A percentile compares a stretch with the other conserved stretches of the same genome.
Conservation (phyloP, 2,113 vertebrate species). For the Oryzias javanicus region DNA sequence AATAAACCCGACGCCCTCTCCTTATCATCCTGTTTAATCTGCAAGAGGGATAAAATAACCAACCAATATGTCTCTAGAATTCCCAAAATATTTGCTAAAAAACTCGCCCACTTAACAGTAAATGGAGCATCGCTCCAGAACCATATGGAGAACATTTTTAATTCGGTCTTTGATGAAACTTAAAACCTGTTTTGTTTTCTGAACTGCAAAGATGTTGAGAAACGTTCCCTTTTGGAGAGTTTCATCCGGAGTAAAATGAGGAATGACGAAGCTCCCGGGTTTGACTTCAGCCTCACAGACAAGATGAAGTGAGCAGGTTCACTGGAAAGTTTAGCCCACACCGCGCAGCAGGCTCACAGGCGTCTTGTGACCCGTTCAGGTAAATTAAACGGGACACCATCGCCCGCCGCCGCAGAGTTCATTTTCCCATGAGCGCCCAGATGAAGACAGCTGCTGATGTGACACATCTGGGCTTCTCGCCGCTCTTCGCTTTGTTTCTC, state of each 20-base stretch:
- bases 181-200: no score
- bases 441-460: constrained; percentile 38
- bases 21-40: not conserved
- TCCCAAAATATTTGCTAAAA: no score
- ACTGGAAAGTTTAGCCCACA: constrained; percentile 50
- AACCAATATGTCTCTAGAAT: no score
- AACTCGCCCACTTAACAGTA: no score
- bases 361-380: constrained; percentile 29
- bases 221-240: no score
- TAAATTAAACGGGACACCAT: constrained; percentile 30
- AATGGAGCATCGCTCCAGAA: no score
- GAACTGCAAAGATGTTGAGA: no score
- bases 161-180: no score
- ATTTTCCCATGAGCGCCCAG: constrained; percentile 34
- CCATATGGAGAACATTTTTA: no score
- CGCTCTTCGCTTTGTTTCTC: constrained; percentile 39
- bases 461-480: constrained; percentile 56
- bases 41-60: not conserved
- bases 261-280: constrained; percentile 35
- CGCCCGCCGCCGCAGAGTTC: not conserved
- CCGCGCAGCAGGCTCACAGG: constrained; percentile 14
- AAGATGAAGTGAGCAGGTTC: constrained; percentile 53
- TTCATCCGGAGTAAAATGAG: not conserved
- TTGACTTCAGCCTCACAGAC: constrained; percentile 27
- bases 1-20: not conserved